Base-by-base conservation (phyloP, 2,797 vertebrate species). In the Echiichthys vipera region DNA sequence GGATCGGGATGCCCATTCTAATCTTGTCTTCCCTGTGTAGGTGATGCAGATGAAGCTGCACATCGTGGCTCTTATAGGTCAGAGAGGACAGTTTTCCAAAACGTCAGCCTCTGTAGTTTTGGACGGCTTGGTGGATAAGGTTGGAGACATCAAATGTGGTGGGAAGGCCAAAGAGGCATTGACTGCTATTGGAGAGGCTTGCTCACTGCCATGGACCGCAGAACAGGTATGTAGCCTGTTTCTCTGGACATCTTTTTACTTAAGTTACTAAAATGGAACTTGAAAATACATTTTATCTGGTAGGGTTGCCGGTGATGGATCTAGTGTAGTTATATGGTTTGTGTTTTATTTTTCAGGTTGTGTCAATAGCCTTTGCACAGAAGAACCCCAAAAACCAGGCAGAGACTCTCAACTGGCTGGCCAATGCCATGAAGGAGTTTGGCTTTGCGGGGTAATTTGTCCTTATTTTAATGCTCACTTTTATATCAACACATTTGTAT, bases 311-410 rank as follows among this genome's bases (percentile, higher is more conserved):
- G 12, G 24, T 7, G 7, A 22, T 42, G 37, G 20, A 22, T 34
- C 2, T 24, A 7, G 4, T 37, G 4, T 18, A 51, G 64, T 64
- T 25, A 65, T 17, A 10, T 0, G 0, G 1, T 55, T 27, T 71
- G 2, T 80, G 0, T 80, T 65, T 71, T 51, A 0, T 74, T 43
- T 64, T 1, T 11, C 75, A 99, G 98, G 95, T 98, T 74, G 96
- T 99, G 68, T 96, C 97, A 1, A 88, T 95, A 87, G 96, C 95
- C 1, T 99, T 99, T 81, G 93, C 97, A 50, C 98, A 99, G 84
- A 99, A 99, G 93, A 99, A 99, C 89, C 98, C 98, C 46, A 99
- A 99, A 92, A 99, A 99, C 89, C 98, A 99, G 63, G 97, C 98
- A 1, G 98, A 99, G 94, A 93, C 96, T 3, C 93, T 99, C 57